phyloP scores from a whole-genome alignment of 2,113 vertebrate species.

The Oreochromis tanganicae region DNA sequence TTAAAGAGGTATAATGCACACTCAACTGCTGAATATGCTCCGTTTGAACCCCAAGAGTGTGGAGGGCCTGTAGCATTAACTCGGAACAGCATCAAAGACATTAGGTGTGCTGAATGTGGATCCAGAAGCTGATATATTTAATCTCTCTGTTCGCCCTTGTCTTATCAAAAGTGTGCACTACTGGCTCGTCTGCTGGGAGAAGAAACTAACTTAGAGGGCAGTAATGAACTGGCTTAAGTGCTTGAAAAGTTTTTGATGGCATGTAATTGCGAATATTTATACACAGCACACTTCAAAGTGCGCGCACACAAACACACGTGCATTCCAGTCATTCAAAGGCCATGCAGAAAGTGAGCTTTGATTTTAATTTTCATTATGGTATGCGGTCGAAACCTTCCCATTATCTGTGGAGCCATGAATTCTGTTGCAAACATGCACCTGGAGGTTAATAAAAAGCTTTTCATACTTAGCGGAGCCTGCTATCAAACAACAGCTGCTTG shows the following conservation, averaged over 20 bases:
- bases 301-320: not conserved
- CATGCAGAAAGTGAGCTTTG: not conserved
- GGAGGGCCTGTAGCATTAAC: not conserved
- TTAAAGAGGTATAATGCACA: not conserved
- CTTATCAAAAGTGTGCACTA: not conserved
- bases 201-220: not conserved
- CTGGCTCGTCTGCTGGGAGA: not conserved
- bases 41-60: not conserved
- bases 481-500: slow-evolving; percentile 42
- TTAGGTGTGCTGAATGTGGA: not conserved
- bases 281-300: not conserved
- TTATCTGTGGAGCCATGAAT: slow-evolving; percentile 17
- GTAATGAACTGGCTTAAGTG: not conserved
- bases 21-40: not conserved
- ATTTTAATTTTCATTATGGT: not conserved
- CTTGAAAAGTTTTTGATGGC: not conserved
- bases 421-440: slow-evolving; percentile 29
- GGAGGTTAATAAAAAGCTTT: slow-evolving; percentile 56
- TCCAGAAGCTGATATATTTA: not conserved
- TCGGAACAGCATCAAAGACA: not conserved
- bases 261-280: not conserved
- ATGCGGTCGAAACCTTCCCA: slow-evolving; percentile 7
- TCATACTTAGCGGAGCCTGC: slow-evolving; percentile 32
- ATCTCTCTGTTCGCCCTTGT: not conserved
- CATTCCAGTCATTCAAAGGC: not conserved